Evolutionary conservation across 1,140 invertebrate species (phyloP).

Genomic region (Aethina tumida): DNA sequence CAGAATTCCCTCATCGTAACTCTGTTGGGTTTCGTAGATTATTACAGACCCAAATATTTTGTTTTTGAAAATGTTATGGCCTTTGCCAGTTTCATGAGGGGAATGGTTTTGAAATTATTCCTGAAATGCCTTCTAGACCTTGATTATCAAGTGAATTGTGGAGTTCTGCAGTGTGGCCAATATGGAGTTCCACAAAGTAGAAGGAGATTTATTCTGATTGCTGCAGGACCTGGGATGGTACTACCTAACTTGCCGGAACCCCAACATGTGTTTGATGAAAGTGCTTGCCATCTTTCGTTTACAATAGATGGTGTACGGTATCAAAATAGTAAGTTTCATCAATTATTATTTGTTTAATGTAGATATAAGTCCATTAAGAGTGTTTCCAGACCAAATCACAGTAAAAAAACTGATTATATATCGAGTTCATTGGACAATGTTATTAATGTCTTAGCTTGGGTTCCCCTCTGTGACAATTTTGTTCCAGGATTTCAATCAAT

Average conservation of each 20-base stretch:
- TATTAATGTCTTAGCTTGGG: too few relatives aligned
- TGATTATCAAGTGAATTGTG: constrained; percentile 85
- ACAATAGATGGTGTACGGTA: constrained; percentile 51
- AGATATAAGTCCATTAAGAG: too few relatives aligned
- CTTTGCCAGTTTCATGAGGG: constrained; percentile 70
- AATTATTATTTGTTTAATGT: too few relatives aligned
- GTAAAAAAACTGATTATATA: too few relatives aligned
- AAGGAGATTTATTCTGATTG: constrained; percentile 68
- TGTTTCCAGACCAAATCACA: too few relatives aligned
- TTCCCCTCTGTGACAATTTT: too few relatives aligned
- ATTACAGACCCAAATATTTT: constrained; percentile 72
- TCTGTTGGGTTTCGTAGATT: constrained; percentile 79
- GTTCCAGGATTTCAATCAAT: too few relatives aligned
- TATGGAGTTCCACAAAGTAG: constrained; percentile 80
- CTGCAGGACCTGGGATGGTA: constrained; percentile 69
- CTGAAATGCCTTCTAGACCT: constrained; percentile 67
- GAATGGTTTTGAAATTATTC: constrained; percentile 74
- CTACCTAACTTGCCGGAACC: constrained; percentile 77
- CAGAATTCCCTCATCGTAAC: constrained; percentile 84
- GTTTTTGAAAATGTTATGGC: constrained; percentile 82
- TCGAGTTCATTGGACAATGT: too few relatives aligned
- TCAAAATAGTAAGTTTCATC: constrained; percentile 19
- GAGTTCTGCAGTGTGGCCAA: constrained; percentile 75
- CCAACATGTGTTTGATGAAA: constrained; percentile 64
- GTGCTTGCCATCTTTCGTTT: constrained; percentile 60